Percentiles rank a stretch among this genome's conserved stretches.
Conservation (phyloP, 2,888 invertebrate species). For the Cantharis rufa region DNA sequence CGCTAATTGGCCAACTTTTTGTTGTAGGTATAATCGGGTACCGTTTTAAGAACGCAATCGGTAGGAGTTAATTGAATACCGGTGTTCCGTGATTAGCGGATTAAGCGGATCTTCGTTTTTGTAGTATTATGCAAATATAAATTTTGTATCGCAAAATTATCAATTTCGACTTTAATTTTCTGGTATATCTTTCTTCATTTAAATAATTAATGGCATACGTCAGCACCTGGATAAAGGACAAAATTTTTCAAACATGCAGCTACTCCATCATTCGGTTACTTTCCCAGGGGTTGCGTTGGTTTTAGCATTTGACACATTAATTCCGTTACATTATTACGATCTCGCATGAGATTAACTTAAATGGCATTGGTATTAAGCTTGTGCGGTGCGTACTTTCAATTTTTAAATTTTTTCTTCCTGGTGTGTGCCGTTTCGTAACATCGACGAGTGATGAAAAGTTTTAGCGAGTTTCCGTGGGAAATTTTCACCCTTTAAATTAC, state of each 20-base stretch:
- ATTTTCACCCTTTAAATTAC: not conserved
- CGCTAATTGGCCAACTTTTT: not conserved
- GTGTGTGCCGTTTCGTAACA: not conserved
- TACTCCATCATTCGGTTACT: conserved; percentile 28
- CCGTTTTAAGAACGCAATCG: conserved; percentile 26
- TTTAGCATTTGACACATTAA: conserved; percentile 32
- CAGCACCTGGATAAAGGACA: conserved; percentile 28
- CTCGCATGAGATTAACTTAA: conserved; percentile 30
- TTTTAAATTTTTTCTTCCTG: conserved; percentile 4
- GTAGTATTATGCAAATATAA: conserved; percentile 17
- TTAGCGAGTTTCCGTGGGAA: not conserved
- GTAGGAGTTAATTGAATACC: conserved; percentile 36
- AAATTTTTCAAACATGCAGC: conserved; percentile 33
- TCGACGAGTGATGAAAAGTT: not conserved
- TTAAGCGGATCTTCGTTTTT: conserved; percentile 29
- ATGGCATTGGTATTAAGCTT: conserved; percentile 18
- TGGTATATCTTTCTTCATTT: conserved; percentile 24
- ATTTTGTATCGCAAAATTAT: not conserved
- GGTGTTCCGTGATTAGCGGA: conserved; percentile 34
- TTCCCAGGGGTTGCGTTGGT: conserved; percentile 28
- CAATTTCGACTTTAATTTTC: not conserved
- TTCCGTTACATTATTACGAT: conserved; percentile 29
- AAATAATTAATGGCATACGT: conserved; percentile 31
- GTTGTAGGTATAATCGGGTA: not conserved
- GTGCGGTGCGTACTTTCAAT: conserved; percentile 8